phyloP scores from a whole-genome alignment of 1,140 invertebrate species.

The Diorhabda carinulata region DNA sequence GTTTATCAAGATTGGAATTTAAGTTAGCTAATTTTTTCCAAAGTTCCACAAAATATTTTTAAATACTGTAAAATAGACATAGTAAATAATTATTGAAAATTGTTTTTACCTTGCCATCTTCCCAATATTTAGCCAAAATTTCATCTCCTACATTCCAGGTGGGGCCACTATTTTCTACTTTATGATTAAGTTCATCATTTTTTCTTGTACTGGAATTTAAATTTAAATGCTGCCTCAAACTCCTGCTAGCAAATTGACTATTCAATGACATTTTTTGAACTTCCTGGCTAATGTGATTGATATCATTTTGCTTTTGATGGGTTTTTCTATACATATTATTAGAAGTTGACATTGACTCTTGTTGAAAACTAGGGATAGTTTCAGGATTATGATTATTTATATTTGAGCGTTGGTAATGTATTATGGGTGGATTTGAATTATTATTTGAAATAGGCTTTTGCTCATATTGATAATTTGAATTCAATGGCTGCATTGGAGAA shows the following conservation, averaged over 20 bases:
- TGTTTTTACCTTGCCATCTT: conserved; percentile 71
- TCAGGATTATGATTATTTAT: not conserved
- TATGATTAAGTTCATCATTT: conserved; percentile 37
- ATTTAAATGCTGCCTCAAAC: conserved; percentile 41
- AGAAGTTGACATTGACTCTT: not conserved
- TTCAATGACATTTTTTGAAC: conserved; percentile 36
- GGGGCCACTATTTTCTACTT: conserved; percentile 45
- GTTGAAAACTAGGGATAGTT: not conserved
- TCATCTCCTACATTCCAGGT: conserved; percentile 74
- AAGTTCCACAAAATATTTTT: too few species aligned
- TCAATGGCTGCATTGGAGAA: not conserved
- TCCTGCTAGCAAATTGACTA: conserved; percentile 40
- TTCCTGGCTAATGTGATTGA: conserved; percentile 28
- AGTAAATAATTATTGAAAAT: conserved; percentile 37
- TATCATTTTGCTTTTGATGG: not conserved
- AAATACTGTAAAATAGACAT: not conserved
- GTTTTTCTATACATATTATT: not conserved
- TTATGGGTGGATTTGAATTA: conserved; percentile 9
- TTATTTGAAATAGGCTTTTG: conserved; percentile 1
- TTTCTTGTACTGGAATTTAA: conserved; percentile 37
- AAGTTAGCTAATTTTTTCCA: too few species aligned
- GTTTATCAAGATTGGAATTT: too few species aligned
- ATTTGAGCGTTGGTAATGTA: conserved; percentile 11
- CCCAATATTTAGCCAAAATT: conserved; percentile 88
- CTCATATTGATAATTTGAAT: not conserved